Evolutionary conservation across 2,797 vertebrate species (phyloP), one percentile per base, ranked within the genome.

Genomic region (Sciurus carolinensis): DNA sequence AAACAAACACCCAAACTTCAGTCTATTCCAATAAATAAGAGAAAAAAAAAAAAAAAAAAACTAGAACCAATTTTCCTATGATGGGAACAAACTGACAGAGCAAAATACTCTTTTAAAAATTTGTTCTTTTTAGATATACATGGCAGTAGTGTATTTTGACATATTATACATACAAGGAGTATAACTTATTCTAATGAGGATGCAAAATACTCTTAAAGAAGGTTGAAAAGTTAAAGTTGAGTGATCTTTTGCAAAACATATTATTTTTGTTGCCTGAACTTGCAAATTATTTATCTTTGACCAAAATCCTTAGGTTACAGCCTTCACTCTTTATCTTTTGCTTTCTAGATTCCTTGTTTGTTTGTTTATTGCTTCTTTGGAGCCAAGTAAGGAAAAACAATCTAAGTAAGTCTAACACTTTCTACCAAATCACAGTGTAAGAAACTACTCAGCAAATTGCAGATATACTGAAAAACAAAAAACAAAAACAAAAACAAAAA

Each of bases 301-400:
- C 42, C 28, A 39, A 86, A 92, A 83, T 95, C n/a, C 22, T 92
- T 73, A 75, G 36, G 30, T 75, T 42, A 84, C 57, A 87, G 71
- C 4, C 6, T 73, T 84, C 22, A 36, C 7, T 52, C 36, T 87
- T 95, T 5, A 83, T 69, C 26, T 77, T 83, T 92, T 90, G 11
- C 67, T 87, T 87, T 85, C 54, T 57, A 57, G 54, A 5, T 57
- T 57, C 20, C 54, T 57, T 57, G 20, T 57, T 54, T 54, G 54
- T 12, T 57, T 57, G 57, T 67, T 50, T 39, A 66, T 67, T 44
- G 69, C 30, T 82, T 33, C 20, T 72, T 87, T 95, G 57, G 24
- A 33, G 14, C 1, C 26, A 20, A 36, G 7, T 47, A 77, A 91
- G 39, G 57, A 66, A 81, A 69, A 90, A 52, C 5, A 62, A 92